Base-by-base conservation (phyloP, 2,888 invertebrate genomes). In the Rhabditoides inermis region DNA sequence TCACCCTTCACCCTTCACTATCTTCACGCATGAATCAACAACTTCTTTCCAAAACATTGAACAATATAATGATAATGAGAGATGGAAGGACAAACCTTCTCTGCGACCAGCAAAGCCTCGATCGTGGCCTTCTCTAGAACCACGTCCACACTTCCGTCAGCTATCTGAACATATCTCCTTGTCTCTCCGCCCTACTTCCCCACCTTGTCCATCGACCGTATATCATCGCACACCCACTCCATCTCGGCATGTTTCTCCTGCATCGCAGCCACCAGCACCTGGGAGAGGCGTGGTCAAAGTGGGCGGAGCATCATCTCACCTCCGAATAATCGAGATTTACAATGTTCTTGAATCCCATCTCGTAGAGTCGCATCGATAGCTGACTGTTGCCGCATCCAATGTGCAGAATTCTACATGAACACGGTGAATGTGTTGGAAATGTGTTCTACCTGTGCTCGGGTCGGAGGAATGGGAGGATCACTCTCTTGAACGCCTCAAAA, bases 111-210 rank as follows among this genome's bases (percentile, higher is more conserved):
- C 36, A 81, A 58, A 15, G 78, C 77, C 61, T 81, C 81, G 22
- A 81, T 63, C 18, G 80, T 79, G 3, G 79, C 80, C 65, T 80
- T 80, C 58, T 80, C 80, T 37, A 80, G 58, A 26, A 81, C 76
- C 25, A 79, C 75, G 65, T 81, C 80, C 68, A 79, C 79, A 2
- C 70, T 60, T 26, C 57, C 61, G 3, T 61, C 55, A 12, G 60
- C 61, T 62, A 42, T 42, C 23, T 15, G 6, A 6, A 39, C 6
- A 6, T 36, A 18, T 18, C 18, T 22, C 37, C 22, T 22, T 2
- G 22, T 18, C 37, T 37, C 37, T 2, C 37, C 12, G 20, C 18
- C 5, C 37, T 37, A 18, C 37, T 18, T 37, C 20, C 28, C 45
- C 25, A 77, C 73, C 25, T 64, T 60, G 27, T 35, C 23, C 40